phyloP scores from a whole-genome alignment of 1,140 invertebrate species.

The Panagrolaimus sp. region DNA sequence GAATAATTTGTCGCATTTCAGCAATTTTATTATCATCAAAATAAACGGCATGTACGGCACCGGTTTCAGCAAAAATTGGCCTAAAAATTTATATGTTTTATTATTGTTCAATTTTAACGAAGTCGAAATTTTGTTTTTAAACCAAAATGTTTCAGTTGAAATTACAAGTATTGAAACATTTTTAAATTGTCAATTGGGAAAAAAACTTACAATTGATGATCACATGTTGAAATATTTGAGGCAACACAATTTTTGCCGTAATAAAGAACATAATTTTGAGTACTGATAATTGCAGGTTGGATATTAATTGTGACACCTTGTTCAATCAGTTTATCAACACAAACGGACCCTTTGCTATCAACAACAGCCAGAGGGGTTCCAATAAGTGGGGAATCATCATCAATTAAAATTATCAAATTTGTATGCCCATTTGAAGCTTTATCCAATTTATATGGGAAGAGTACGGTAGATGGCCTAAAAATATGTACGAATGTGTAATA shows the following conservation, averaged over 20 bases:
- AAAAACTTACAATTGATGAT: neutral
- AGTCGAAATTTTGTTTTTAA: neutral
- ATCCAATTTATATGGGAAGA: neutral
- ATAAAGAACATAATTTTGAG: neutral
- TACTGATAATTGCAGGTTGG: neutral
- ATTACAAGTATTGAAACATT: no score
- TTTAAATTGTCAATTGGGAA: no score
- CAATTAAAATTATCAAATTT: neutral
- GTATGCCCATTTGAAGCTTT: conserved; percentile 2
- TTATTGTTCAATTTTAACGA: no score
- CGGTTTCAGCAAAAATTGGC: neutral
- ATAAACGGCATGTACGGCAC: neutral
- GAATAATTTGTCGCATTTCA: conserved; percentile 31
- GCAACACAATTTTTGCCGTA: neutral
- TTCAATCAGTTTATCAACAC: neutral
- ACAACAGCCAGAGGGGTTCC: neutral
- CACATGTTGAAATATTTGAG: neutral
- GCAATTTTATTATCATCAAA: neutral
- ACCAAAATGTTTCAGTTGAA: neutral
- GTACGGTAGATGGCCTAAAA: neutral
- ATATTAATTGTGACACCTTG: neutral
- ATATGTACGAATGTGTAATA: no score
- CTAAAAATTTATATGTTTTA: neutral
- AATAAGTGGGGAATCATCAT: neutral
- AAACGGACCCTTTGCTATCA: neutral